Base-by-base conservation (phyloP, 2,888 invertebrate species). In the Ferdinandea cuprea region DNA sequence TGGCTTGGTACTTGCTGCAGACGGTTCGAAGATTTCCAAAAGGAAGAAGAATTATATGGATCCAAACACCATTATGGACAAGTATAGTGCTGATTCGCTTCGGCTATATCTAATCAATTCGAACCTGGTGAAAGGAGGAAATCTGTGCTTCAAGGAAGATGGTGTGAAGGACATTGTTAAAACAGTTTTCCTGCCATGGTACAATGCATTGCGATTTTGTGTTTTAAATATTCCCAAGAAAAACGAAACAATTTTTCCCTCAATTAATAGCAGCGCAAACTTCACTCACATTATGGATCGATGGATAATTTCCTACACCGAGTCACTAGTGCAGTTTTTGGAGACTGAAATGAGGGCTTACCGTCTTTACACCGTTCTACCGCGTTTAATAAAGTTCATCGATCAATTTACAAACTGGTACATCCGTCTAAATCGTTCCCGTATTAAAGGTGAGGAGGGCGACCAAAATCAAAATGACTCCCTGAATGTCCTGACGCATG, bases 21-120 rank as follows among this genome's bases (percentile, higher is more conserved):
- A 99, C 92, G 99, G 99, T 0, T 97, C 97, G 89, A 99, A 99
- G 91, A 99, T 99, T 98, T 98, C 98, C 0, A 99, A 99, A 90
- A 93, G 98, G 46, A 98, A 98, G 91, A 97, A 98, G 90, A 99
- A 99, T 89, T 99, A 98, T 91, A 98, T 98, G 0, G 98, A 99
- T 92, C 98, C 98, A 2, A 92, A 96, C 90, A 94, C 95, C 87
- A 93, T 98, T 11, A 94, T 97, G 1, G 91, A 94, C 61, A 97
- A 97, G 89, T 98, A 96, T 90, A 98, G 99, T 4, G 98, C 98
- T 1, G 99, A 99, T 92, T 98, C 98, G 56, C 92, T 99, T 50
- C 93, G 98, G 83, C 92, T 99, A 37, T 99, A 99, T 90, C 92
- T 99, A 65, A 96, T 98, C 85, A 98, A 97, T 92, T 98, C 98